phyloP scores from a whole-genome alignment of 2,113 vertebrate species.

The Potamarius usumacintae region DNA sequence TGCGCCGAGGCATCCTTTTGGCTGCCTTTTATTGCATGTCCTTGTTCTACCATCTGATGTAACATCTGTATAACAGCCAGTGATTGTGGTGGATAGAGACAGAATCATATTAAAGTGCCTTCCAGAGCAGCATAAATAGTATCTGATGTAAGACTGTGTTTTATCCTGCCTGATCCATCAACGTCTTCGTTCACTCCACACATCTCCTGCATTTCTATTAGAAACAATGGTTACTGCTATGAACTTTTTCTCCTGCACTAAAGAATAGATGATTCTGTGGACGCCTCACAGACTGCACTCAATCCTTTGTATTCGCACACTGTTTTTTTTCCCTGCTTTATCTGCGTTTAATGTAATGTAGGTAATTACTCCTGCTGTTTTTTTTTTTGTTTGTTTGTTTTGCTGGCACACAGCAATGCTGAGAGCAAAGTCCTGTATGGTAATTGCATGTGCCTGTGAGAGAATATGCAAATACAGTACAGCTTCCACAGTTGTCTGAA shows the following conservation, averaged over 20 bases:
- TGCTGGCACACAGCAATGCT: constrained; percentile 17
- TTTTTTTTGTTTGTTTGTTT: neutral
- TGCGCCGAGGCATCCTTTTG: neutral
- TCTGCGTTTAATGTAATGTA: constrained; percentile 42
- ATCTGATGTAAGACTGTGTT: constrained; percentile 17
- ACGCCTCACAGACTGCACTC: neutral
- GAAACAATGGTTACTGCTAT: neutral
- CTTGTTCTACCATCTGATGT: neutral
- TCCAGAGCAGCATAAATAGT: neutral
- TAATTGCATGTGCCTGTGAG: constrained; percentile 43
- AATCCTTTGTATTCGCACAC: neutral
- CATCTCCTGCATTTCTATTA: neutral
- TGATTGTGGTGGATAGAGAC: constrained; percentile 1
- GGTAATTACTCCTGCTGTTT: constrained; percentile 47
- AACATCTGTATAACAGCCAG: constrained; percentile 12
- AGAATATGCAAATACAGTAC: constrained; percentile 38
- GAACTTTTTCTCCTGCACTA: neutral
- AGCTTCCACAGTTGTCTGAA: constrained; percentile 2
- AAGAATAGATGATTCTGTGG: neutral
- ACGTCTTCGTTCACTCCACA: neutral
- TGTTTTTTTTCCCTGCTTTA: constrained; percentile 35
- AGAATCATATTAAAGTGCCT: constrained; percentile 1
- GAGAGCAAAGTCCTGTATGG: constrained; percentile 11
- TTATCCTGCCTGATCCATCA: neutral
- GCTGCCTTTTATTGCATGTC: neutral